A percentile compares a stretch with the other conserved stretches of the same genome.
These are phyloP conservation scores for Cyclophora punctaria DNA, from an alignment of 2,888 invertebrate genomes.

Conservation along the genomic window DNA sequence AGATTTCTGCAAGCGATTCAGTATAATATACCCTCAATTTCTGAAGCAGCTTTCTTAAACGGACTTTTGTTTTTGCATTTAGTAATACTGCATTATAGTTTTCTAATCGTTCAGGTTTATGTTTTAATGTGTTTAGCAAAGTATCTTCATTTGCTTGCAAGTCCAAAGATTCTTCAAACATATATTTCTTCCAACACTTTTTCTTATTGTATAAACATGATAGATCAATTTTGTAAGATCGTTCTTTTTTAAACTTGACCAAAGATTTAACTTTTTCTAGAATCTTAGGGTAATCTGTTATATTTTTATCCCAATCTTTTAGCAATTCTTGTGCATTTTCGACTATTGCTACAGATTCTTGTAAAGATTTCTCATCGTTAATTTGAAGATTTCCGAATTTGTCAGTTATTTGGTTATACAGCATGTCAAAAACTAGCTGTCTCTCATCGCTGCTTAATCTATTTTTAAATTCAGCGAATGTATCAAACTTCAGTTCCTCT, in stretches of 20 bases:
- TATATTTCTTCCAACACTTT: conserved; percentile 43
- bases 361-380: conserved; percentile 23
- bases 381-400: conserved; percentile 24
- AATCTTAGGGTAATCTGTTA: conserved; percentile 34
- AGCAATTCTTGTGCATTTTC: conserved; percentile 29
- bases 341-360: conserved; percentile 16
- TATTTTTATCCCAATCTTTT: conserved; percentile 39
- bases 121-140: conserved; percentile 52
- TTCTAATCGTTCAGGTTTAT: conserved; percentile 37
- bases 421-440: conserved; percentile 39
- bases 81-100: conserved; percentile 14
- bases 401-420: conserved; percentile 25
- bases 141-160: conserved; percentile 35
- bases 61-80: too few species aligned
- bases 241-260: conserved; percentile 31
- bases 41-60: conserved; percentile 17
- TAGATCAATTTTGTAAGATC: conserved; percentile 31
- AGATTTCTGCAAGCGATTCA: conserved; percentile 31
- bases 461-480: conserved; percentile 25
- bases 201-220: conserved; percentile 40
- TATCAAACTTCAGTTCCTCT: conserved; percentile 30
- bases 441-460: conserved; percentile 31
- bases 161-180: conserved; percentile 48
- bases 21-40: conserved; percentile 53
- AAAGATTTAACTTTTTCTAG: conserved; percentile 37